Conservation (phyloP, 2,888 invertebrate species). For the Polydrusus cervinus region DNA sequence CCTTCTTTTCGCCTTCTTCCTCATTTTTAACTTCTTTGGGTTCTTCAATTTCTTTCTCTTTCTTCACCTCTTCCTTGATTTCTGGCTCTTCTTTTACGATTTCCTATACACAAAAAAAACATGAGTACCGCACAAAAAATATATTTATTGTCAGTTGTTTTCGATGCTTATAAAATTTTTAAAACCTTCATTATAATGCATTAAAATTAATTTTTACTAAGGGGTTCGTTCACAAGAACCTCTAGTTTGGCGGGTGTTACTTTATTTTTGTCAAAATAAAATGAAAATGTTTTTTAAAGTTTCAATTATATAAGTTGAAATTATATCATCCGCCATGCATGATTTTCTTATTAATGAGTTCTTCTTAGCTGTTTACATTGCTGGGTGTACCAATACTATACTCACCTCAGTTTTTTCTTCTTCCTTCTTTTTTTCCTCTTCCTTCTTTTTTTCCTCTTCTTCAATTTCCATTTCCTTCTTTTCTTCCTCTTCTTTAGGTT, state of each 20-base stretch:
- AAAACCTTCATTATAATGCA: too few relatives aligned
- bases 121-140: not conserved
- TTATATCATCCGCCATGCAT: too few relatives aligned
- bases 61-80: conserved; percentile 68
- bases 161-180: too few relatives aligned
- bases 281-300: too few relatives aligned
- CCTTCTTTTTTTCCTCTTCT: conserved; percentile 29
- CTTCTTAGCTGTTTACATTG: not conserved
- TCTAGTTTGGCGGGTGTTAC: too few relatives aligned
- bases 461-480: conserved; percentile 76
- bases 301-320: too few relatives aligned
- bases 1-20: conserved; percentile 52
- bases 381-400: not conserved
- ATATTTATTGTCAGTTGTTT: too few relatives aligned
- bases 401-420: conserved; percentile 1
- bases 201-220: too few relatives aligned
- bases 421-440: conserved; percentile 68
- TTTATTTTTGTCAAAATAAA: too few relatives aligned
- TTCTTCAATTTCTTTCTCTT: conserved; percentile 50
- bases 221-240: too few relatives aligned
- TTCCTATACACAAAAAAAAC: conserved; percentile 12
- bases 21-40: conserved; percentile 52
- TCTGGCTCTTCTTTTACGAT: conserved; percentile 63
- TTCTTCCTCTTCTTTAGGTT: conserved; percentile 70
- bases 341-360: too few relatives aligned